Evolutionary conservation across 1,140 invertebrate species (phyloP), one percentile per base, ranked within the genome.

Genomic region (Pogonomyrmex barbatus): DNA sequence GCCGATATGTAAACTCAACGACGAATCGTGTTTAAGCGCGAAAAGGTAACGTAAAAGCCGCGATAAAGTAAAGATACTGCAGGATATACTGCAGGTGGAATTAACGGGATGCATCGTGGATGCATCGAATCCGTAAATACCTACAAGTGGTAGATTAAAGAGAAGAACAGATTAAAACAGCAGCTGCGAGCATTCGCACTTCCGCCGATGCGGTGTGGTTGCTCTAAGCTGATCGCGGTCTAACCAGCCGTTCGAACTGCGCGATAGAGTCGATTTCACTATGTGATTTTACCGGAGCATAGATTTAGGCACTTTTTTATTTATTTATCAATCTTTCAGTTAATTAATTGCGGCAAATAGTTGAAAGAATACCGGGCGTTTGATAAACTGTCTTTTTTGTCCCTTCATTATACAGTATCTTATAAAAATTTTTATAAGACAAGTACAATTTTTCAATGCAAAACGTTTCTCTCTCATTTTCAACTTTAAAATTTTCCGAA

Each of bases 181-280:
- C 56, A 62, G 42, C 54, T 83, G 81, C 65, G 63, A 50, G 60
- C 50, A 60, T 75, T 82, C 70, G 36, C 62, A 83, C 67, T 76
- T 79, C 70, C 62, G 54, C 24, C 67, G 9, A 62, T 39, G n/a
- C 77, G n/a, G n/a, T 36, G 65, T 33, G 82, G 86, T 86, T 75
- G 42, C 54, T 68, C 86, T 83, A 91, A 91, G 90, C 88, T 76
- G 87, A 89, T 91, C 78, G 67, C 67, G 84, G 90, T 77, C 83
- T 83, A 83, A 88, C 65, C 65, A 63, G 77, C 24, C 47, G 62
- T 45, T 67, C 47, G 39, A 84, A 73, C 47, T 79, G 71, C 73
- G 33, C 87, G 47, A 30, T 58, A 56, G 36, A 81, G 30, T 24
- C 50, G 70, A 62, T 77, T 70, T 63, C 56, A 50, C 68, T 84